Evolutionary conservation across 2,797 vertebrate genomes (phyloP), one percentile per base, ranked within the genome.

Genomic region (Esox masquinongy): DNA sequence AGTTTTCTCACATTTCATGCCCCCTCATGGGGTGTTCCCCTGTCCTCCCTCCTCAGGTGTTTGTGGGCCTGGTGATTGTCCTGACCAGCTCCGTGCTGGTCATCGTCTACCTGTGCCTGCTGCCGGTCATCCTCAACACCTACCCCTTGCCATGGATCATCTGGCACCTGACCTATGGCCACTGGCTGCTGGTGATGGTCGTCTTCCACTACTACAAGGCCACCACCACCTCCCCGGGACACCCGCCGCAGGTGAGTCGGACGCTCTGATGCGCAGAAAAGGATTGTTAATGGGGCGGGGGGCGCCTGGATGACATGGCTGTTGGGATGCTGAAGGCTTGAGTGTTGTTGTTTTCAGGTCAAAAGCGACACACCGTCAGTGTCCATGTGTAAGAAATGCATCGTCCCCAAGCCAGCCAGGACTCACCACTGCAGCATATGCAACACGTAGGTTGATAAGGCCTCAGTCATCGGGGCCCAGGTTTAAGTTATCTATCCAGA

Each of bases 401-500:
- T 99, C 80, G 88, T 93, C 51, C 97, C 97, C 15, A 99, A 99
- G 85, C 97, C 98, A 0, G 92, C 96, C 2, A 94, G 98, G 83
- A 97, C 98, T 0, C 98, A 99, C 87, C 98, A 99, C 94, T 99
- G 98, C 81, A 99, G 98, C 89, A 98, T 99, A 92, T 99, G 98
- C 92, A 96, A 95, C 89, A 93, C 86, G 98, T 99, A 87, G 86
- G 92, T 19, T 26, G 2, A 11, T 3, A 56, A 11, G n/a, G 53
- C 2, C 53, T 22, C 22, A 12, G 56, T 61, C 56, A 4, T 24
- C 56, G 12, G 6, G 43, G 12, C 12, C 43, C 43, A 47, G 43
- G 3, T 47, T 47, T 11, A 43, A 4, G 3, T 43, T 43, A 43
- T 43, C 43, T 43, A 11, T 43, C 43, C 43, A 4, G 43, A 43